Evolutionary conservation across 2,888 invertebrate genomes (phyloP), one percentile per base, ranked within the genome.

Genomic region (Callimorpha dominula): DNA sequence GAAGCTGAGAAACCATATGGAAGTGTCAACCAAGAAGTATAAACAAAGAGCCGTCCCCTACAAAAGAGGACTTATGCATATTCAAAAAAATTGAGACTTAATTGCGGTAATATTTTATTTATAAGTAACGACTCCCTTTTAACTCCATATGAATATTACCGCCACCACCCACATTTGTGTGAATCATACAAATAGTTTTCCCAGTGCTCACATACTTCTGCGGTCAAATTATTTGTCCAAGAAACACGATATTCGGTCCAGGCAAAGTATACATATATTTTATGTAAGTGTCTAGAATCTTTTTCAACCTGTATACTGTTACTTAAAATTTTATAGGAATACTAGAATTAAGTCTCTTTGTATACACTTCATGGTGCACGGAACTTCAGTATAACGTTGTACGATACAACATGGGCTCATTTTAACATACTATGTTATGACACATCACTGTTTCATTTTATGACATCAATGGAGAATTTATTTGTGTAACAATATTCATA

Each of bases 1-100:
- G n/a, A 43, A 57, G 78, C 81, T 86, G 86, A 85, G 77, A 81
- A 76, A 85, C 84, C 85, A 86, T 85, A 84, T 82, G 17, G 65
- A 64, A 72, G 63, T 77, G 68, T 81, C 74, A 65, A 49, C 60
- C 43, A 60, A 20, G 60, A 60, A 68, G 68, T 68, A 60, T 68
- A 60, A 68, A 46, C 68, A 60, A 17, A 46, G 46, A 14, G 60
- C 12, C 14, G 20, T 31, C 31, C 14, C 12, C 31, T n/a, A 57
- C 12, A 57, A 57, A 12, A n/a, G 7, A 9, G 8, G n/a, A n/a
- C 8, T 52, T n/a, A 7, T n/a, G n/a, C 17, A 52, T 54, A 20
- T n/a, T 9, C n/a, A 54, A n/a, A 9, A 9, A 57, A 57, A 1
- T 4, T 57, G 54, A 54, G 14, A n/a, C 3, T n/a, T n/a, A 57